Percentiles rank a stretch among this genome's conserved stretches.
Evolutionary conservation across 2,113 vertebrate genomes (phyloP).

Genomic region (Falco punctatus): DNA sequence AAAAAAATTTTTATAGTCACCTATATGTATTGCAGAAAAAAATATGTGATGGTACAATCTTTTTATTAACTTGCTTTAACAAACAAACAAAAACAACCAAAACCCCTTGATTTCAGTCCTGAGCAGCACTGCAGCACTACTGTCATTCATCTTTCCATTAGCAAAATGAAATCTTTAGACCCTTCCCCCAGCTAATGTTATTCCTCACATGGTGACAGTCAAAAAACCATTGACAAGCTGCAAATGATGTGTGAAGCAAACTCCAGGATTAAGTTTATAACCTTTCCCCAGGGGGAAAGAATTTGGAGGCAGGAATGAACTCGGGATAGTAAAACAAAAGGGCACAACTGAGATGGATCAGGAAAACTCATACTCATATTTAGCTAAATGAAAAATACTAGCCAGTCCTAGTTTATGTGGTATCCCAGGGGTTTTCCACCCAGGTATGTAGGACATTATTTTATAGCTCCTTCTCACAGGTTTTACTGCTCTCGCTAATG

Average conservation of each 20-base stretch:
- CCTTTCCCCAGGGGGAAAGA: slow-evolving; percentile 29
- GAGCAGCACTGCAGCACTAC: not conserved
- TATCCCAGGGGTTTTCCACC: not conserved
- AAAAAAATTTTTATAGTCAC: not conserved
- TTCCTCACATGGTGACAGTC: not conserved
- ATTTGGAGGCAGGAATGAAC: slow-evolving; percentile 45
- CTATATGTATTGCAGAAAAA: not conserved
- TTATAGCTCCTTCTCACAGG: not conserved
- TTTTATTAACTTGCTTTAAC: not conserved
- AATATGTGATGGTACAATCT: not conserved
- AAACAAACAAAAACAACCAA: not conserved
- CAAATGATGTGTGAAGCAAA: slow-evolving; percentile 69
- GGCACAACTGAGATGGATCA: not conserved
- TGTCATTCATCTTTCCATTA: not conserved
- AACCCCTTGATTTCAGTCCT: not conserved
- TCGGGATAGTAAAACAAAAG: slow-evolving; percentile 42
- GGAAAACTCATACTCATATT: slow-evolving; percentile 38
- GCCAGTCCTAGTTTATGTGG: not conserved
- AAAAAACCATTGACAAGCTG: slow-evolving; percentile 65
- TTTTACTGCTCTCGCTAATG: slow-evolving; percentile 58
- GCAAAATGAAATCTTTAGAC: not conserved
- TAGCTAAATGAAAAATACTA: slow-evolving; percentile 21
- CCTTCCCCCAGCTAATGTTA: slow-evolving; percentile 10
- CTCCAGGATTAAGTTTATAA: slow-evolving; percentile 68
- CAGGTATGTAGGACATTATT: not conserved